These are phyloP conservation scores for Phylloscopus whistleri DNA, from an alignment of 2,113 vertebrate species.

Conservation along the genomic window DNA sequence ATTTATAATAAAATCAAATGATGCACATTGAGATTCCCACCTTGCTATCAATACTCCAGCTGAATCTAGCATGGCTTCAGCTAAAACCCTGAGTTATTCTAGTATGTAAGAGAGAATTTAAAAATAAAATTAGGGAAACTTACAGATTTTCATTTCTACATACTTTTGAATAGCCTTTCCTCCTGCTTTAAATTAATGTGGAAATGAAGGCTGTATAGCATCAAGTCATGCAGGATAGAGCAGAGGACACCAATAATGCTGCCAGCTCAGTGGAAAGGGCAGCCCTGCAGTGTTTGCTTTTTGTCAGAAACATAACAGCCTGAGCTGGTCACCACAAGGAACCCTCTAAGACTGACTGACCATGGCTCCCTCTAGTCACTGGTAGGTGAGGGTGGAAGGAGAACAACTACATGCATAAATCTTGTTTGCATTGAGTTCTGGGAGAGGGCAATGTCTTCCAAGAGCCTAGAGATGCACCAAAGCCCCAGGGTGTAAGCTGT, in stretches of 20 bases:
- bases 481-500: neutral
- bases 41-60: neutral
- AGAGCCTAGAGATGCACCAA: neutral
- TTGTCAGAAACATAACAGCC: accelerated
- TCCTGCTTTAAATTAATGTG: neutral
- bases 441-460: neutral
- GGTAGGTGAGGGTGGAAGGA: neutral
- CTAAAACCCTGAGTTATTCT: neutral
- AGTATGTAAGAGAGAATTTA: neutral
- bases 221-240: neutral
- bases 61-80: neutral
- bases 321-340: neutral
- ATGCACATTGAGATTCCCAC: neutral
- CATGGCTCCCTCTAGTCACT: too few species aligned
- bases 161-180: neutral
- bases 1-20: neutral
- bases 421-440: neutral
- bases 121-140: neutral
- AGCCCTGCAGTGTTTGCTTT: neutral
- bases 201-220: neutral
- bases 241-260: neutral
- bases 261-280: neutral
- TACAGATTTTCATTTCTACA: neutral
- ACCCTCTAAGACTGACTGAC: neutral
- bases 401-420: neutral